Base-by-base conservation (phyloP, 2,113 vertebrate species). In the Pagrus major region DNA sequence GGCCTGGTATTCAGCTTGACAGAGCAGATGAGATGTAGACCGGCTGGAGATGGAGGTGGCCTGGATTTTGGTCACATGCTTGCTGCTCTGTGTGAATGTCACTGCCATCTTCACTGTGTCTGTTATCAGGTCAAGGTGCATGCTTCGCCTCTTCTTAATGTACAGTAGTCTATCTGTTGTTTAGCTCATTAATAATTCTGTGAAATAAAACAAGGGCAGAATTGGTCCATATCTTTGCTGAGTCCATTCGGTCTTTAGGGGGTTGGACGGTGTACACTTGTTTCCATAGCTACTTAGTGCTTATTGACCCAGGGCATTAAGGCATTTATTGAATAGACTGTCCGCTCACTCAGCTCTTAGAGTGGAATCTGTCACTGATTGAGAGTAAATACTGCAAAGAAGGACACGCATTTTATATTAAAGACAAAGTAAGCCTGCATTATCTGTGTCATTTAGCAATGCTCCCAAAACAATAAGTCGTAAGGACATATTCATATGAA, bases 261-360 rank as follows among this genome's bases (percentile, higher is more conserved):
- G 49, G 60, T 18, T 39, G 49, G 71, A 64, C 18, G 20, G 42
- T 60, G 35, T 64, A 35, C 60, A 56, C 71, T 85, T 84, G 76
- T 86, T 83, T 85, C 60, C 66, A 71, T 76, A 78, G 76, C 68
- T 80, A 73, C 80, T 86, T 71, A 83, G 76, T 77, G 64, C 71
- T 44, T 72, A 78, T 79, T 77, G 75, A 78, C 58, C 31, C 29
- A 58, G 61, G 44, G 63, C 51, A 71, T 56, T 67, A 71, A 67
- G 51, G 75, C 55, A 61, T 86, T 76, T 71, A 78, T 80, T 76
- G 49, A 85, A 75, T 33, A 68, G 71, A 56, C 59, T 49, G 47
- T 85, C 49, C 49, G 44, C 76, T 81, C 72, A 73, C 70, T 81
- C 65, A 47, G 64, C 76, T 80, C 55, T 69, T 51, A 78, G 58